phyloP scores from a whole-genome alignment of 2,113 vertebrate species.

The Anser brachyrhynchus region DNA sequence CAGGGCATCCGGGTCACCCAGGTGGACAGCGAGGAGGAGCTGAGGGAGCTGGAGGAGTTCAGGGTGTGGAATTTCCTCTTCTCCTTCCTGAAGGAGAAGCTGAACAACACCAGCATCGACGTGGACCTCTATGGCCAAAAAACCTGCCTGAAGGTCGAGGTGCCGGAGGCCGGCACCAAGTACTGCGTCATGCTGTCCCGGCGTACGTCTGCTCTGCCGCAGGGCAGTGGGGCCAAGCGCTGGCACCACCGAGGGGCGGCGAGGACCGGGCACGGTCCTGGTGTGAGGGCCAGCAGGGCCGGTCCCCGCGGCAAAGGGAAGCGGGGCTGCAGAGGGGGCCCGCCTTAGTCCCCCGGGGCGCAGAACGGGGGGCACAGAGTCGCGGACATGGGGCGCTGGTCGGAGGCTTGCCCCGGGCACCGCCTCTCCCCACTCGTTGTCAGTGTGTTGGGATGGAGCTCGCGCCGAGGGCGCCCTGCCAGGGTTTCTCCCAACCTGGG shows the following conservation, averaged over 20 bases:
- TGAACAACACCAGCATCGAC: constrained; percentile 89
- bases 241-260: accelerated
- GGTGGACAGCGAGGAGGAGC: constrained; percentile 86
- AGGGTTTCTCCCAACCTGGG: background rate
- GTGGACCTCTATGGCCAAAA: constrained; percentile 86
- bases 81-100: constrained; percentile 83
- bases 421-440: background rate
- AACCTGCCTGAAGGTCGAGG: constrained; percentile 90
- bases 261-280: accelerated
- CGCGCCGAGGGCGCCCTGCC: accelerated
- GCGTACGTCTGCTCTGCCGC: constrained; percentile 71
- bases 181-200: constrained; percentile 80
- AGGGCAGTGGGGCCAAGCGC: accelerated
- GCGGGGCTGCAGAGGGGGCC: accelerated
- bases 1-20: constrained; percentile 84
- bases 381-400: background rate
- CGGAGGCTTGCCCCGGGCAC: accelerated
- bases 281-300: accelerated
- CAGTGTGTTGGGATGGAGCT: accelerated
- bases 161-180: constrained; percentile 51
- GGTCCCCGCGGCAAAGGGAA: background rate
- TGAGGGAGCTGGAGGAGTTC: constrained; percentile 87
- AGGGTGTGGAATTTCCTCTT: constrained; percentile 81
- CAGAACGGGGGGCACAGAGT: no score
- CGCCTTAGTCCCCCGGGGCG: accelerated